Conservation (phyloP, 2,888 invertebrate species). For the Temnothorax ravouxi region DNA sequence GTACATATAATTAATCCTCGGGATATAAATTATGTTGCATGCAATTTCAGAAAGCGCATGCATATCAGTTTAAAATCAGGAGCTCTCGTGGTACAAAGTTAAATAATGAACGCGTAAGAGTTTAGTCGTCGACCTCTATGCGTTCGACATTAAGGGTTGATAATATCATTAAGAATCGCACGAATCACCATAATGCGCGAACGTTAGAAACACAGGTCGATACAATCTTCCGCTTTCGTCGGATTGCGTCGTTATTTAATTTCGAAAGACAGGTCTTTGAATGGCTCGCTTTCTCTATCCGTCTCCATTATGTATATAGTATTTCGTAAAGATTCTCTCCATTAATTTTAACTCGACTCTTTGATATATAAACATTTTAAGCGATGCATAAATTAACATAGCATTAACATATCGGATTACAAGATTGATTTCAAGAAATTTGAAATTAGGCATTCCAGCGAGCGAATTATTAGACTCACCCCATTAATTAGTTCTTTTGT, state of each 20-base stretch:
- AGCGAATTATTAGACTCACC: background rate
- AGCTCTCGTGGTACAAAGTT: slow-evolving; percentile 41
- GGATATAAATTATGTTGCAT: background rate
- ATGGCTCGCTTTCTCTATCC: background rate
- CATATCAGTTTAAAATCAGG: slow-evolving; percentile 35
- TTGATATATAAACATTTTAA: slow-evolving; percentile 1
- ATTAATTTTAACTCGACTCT: background rate
- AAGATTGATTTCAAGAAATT: background rate
- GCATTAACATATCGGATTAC: background rate
- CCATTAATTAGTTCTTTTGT: background rate
- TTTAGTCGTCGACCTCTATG: slow-evolving; percentile 74
- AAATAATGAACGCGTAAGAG: slow-evolving; percentile 44
- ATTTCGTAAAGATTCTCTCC: background rate
- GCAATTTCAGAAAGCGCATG: slow-evolving; percentile 17
- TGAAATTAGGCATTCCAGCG: background rate
- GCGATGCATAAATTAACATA: background rate
- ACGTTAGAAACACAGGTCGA: slow-evolving; percentile 76
- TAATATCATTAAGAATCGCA: slow-evolving; percentile 75
- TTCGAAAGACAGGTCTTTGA: slow-evolving; percentile 26
- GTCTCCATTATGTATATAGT: background rate
- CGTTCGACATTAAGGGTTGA: slow-evolving; percentile 71
- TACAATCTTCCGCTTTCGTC: slow-evolving; percentile 65
- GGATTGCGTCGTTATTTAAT: slow-evolving; percentile 65
- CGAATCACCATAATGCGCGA: slow-evolving; percentile 68
- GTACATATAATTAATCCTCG: background rate